Conservation (phyloP, 2,888 invertebrate species). For the Aspidapion aeneum region DNA sequence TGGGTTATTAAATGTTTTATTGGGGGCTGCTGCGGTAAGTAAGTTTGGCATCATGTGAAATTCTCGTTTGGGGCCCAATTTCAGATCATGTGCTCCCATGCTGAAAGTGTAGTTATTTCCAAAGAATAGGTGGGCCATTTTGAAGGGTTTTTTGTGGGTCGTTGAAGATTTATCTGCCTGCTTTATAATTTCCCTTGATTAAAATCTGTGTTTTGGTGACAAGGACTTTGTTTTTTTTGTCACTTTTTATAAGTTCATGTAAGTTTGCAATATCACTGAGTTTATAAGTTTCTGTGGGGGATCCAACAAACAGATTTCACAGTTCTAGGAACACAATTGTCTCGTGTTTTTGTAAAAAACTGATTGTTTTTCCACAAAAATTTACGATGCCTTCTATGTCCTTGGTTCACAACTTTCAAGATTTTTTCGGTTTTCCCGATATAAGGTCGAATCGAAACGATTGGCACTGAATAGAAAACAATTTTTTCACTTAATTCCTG, state of each 20-base stretch:
- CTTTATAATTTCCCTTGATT: too few relatives aligned
- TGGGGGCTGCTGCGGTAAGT: constrained; percentile 9
- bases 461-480: neutral
- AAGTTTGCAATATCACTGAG: too few relatives aligned
- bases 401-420: neutral
- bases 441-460: neutral
- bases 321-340: neutral
- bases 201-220: too few relatives aligned
- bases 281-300: neutral
- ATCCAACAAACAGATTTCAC: neutral
- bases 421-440: too few relatives aligned
- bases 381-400: neutral
- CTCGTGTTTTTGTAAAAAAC: neutral
- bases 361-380: neutral
- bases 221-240: too few relatives aligned
- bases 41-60: neutral
- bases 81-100: neutral
- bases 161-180: too few relatives aligned
- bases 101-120: neutral
- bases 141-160: too few relatives aligned
- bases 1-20: constrained; percentile 27
- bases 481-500: neutral
- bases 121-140: neutral
- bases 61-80: neutral
- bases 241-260: too few relatives aligned